These are phyloP conservation scores for Physocephala rufipes DNA, from an alignment of 2,888 invertebrate genomes.

Conservation along the genomic window DNA sequence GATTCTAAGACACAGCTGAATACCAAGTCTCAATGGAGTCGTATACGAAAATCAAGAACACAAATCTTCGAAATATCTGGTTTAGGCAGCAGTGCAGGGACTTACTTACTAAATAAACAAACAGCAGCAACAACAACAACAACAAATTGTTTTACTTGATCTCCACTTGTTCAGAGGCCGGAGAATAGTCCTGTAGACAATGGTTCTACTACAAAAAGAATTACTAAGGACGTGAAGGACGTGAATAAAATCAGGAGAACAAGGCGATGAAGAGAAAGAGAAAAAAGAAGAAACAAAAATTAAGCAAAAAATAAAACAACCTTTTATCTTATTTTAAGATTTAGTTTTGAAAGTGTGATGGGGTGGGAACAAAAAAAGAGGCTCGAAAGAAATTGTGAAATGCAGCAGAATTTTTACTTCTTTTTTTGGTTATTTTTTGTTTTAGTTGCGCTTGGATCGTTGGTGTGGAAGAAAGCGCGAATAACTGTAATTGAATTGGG, in stretches of 20 bases:
- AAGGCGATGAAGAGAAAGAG: too few relatives aligned
- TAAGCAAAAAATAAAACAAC: too few relatives aligned
- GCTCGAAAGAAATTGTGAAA: not conserved
- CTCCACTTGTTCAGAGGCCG: too few relatives aligned
- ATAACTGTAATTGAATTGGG: slow-evolving; percentile 30
- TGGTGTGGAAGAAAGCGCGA: not conserved
- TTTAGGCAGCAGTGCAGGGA: not conserved
- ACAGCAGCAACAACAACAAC: too few relatives aligned
- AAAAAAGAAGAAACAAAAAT: too few relatives aligned
- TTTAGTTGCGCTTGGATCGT: not conserved
- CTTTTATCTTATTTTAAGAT: too few relatives aligned
- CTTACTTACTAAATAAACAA: not conserved
- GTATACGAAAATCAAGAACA: not conserved
- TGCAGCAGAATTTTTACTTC: slow-evolving; percentile 25
- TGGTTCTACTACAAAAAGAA: too few relatives aligned
- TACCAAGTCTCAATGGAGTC: not conserved
- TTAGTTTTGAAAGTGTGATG: not conserved
- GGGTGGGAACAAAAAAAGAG: not conserved
- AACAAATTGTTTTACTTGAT: too few relatives aligned
- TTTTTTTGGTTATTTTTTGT: slow-evolving; percentile 16
- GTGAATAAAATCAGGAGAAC: too few relatives aligned
- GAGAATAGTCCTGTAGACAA: too few relatives aligned
- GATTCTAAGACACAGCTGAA: too few relatives aligned
- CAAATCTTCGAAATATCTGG: slow-evolving; percentile 10
- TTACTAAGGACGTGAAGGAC: too few relatives aligned